Percentiles rank a stretch among this genome's conserved stretches.
Evolutionary conservation across 2,797 vertebrate genomes (phyloP).

Genomic region (Lophotriccus pileatus): DNA sequence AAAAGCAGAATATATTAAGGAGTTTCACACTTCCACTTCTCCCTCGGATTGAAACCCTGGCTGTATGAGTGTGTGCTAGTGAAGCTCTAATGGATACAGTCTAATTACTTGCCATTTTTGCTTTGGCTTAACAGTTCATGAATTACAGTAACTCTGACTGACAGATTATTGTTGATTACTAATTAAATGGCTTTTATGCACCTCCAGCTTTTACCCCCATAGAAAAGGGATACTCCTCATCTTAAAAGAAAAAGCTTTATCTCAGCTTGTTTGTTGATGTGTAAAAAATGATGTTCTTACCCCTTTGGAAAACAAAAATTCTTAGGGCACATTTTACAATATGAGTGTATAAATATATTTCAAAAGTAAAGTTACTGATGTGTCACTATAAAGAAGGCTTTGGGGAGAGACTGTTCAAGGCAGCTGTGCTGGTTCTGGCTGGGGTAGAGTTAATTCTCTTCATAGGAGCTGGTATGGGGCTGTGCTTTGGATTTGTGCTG

Average conservation of each 20-base stretch:
- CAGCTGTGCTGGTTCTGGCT: not conserved
- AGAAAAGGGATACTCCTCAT: not conserved
- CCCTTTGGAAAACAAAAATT: constrained; percentile 51
- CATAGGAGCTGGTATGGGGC: not conserved
- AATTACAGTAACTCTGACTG: constrained; percentile 36
- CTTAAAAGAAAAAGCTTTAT: not conserved
- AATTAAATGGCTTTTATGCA: constrained; percentile 52
- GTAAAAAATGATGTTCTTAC: constrained; percentile 39
- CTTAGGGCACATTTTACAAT: constrained; percentile 21
- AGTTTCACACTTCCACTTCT: constrained; percentile 51
- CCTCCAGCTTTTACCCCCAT: not conserved
- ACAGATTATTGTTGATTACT: constrained; percentile 60
- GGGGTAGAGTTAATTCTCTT: not conserved
- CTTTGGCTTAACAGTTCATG: constrained; percentile 64
- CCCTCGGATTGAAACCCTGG: constrained; percentile 34
- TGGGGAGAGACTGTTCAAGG: not conserved
- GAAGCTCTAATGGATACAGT: constrained; percentile 43
- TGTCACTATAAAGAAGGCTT: constrained; percentile 5
- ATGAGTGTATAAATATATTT: constrained; percentile 35
- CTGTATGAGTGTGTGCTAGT: constrained; percentile 33
- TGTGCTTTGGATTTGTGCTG: not conserved
- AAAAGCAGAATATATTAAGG: constrained; percentile 70
- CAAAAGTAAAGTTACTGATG: constrained; percentile 1
- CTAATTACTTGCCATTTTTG: constrained; percentile 70
- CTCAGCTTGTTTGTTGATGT: not conserved